Evolutionary conservation across 1,140 invertebrate species (phyloP), one percentile per base, ranked within the genome.

Genomic region (Lepidurus apus): DNA sequence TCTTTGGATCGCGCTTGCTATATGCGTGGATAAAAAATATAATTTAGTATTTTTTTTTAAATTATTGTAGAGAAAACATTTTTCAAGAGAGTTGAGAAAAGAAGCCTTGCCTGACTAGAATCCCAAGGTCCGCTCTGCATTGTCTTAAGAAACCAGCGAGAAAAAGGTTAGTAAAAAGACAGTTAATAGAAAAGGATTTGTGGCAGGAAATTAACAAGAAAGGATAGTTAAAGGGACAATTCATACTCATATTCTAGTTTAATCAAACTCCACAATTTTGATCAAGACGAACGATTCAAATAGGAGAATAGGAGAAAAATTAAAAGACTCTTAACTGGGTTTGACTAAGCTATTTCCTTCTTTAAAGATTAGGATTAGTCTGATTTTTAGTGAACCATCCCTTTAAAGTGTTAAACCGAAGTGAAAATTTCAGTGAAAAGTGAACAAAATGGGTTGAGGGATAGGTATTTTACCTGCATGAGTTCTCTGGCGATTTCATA

Each of bases 401-500:
- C 34, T 34, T 34, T 34, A 34, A 34, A 34, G 34, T 34, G 34
- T 34, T 34, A 34, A 34, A 34, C 34, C 2, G 3, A 34, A 34
- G 3, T 3, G 34, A 34, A 34, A 34, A 34, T 34, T 34, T 34
- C 3, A 34, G 34, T 4, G 34, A 34, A 34, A 34, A 34, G 34
- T 2, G 2, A 34, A 34, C 34, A 3, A 34, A 34, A 47, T 24
- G n/a, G 9, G 17, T 26, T 9, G 26, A 3, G 73, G 53, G 21
- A 47, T 45, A 76, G 77, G 43, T 73, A 26, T 43, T 76, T 86
- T 88, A 92, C 88, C 89, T 95, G 93, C 90, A 95, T 95, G 26
- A 96, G 87, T 86, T 95, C 94, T 73, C 94, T 92, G 78, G 96
- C 96, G 82, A 98, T 98, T 86, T 97, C 95, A 89, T 95, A 93